Conservation (phyloP, 2,888 invertebrate species). For the Gymnocheta viridis region DNA sequence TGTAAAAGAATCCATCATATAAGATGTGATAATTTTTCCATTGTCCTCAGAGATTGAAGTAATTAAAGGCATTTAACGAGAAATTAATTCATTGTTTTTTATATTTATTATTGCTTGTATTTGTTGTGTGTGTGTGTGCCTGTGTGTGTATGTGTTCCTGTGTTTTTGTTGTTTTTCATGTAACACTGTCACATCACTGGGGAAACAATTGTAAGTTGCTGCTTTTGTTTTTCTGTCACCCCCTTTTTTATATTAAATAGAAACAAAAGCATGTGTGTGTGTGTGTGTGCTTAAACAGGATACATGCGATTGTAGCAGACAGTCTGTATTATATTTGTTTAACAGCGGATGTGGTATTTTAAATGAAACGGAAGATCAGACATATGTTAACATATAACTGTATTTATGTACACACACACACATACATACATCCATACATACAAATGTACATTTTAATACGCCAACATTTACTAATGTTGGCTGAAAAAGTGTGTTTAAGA, state of each 20-base stretch:
- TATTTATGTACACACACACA: neutral
- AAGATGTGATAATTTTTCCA: slow-evolving; percentile 47
- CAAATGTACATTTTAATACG: neutral
- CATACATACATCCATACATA: neutral
- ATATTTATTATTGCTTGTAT: slow-evolving; percentile 3
- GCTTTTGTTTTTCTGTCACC: neutral
- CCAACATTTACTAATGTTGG: slow-evolving; percentile 1
- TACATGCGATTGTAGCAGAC: slow-evolving; percentile 56
- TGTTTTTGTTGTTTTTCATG: neutral
- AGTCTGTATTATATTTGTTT: slow-evolving; percentile 49
- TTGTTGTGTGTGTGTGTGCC: neutral
- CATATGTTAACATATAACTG: slow-evolving; percentile 48
- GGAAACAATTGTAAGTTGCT: slow-evolving; percentile 21
- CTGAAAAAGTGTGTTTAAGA: neutral
- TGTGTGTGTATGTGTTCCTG: neutral
- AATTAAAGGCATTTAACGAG: slow-evolving; percentile 57
- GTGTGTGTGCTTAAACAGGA: slow-evolving; percentile 28
- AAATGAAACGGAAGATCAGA: slow-evolving; percentile 66
- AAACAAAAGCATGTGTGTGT: neutral
- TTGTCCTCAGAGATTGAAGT: slow-evolving; percentile 49
- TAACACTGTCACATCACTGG: slow-evolving; percentile 51
- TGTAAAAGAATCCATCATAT: slow-evolving; percentile 17
- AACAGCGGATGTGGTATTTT: slow-evolving; percentile 64
- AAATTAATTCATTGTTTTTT: slow-evolving; percentile 49
- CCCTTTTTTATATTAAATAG: neutral